A percentile compares a stretch with the other conserved stretches of the same genome.
Conservation (phyloP, 2,888 invertebrate species). For the Phaonia tiefii region DNA sequence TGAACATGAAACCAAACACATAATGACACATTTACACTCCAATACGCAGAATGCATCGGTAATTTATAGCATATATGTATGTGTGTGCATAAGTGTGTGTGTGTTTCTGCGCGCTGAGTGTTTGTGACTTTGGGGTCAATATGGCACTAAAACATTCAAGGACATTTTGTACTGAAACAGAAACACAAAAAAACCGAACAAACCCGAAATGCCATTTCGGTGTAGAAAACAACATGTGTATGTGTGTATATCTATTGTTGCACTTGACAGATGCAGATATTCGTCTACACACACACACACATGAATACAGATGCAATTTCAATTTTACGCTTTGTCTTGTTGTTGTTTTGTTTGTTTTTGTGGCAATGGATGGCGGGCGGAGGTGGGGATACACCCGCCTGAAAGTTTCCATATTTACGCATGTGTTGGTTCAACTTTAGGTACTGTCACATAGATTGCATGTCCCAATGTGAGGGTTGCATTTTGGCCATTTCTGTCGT, state of each 20-base stretch:
- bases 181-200: no score
- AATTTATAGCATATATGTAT: conserved; percentile 52
- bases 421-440: neutral
- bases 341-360: neutral
- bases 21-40: conserved; percentile 11
- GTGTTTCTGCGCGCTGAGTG: conserved; percentile 34
- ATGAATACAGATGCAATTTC: neutral
- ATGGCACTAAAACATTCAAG: conserved; percentile 62
- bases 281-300: neutral
- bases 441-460: neutral
- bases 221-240: neutral
- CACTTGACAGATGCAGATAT: conserved; percentile 48
- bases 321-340: conserved; percentile 7
- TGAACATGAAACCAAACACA: neutral
- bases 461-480: neutral
- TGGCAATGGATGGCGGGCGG: neutral
- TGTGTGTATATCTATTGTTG: conserved; percentile 42
- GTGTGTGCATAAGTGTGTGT: conserved; percentile 11
- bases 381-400: no score
- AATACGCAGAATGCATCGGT: conserved; percentile 35
- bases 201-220: conserved; percentile 12
- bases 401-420: neutral
- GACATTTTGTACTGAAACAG: conserved; percentile 48
- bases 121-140: conserved; percentile 59
- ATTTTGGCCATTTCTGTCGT: neutral